Percentiles rank a stretch among this genome's conserved stretches.
Evolutionary conservation across 2,797 vertebrate species (phyloP).

Genomic region (Uromys caudimaculatus): DNA sequence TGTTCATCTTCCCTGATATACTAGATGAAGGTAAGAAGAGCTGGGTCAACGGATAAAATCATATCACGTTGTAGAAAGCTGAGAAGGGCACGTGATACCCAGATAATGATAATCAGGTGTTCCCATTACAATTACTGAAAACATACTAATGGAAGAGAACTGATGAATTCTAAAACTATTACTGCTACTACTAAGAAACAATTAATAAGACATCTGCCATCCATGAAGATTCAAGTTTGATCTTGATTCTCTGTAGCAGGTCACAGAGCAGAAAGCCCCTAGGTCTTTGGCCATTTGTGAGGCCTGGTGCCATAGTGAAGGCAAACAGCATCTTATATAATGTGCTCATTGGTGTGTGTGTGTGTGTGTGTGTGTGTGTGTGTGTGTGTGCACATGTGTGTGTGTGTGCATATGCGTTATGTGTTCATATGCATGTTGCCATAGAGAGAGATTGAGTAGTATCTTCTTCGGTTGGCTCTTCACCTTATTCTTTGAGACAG

Average conservation of each 20-base stretch:
- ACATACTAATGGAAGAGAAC: not conserved
- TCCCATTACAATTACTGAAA: not conserved
- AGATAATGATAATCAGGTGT: not conserved
- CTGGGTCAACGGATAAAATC: too few relatives aligned
- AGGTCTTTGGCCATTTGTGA: not conserved
- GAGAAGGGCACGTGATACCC: accelerated
- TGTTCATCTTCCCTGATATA: not conserved
- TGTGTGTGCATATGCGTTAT: too few relatives aligned
- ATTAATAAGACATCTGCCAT: not conserved
- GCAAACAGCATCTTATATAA: not conserved
- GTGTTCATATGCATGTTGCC: too few relatives aligned
- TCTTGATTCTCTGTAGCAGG: not conserved
- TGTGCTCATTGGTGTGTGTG: not conserved
- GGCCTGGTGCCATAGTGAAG: not conserved
- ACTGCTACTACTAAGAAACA: not conserved
- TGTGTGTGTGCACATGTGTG: not conserved
- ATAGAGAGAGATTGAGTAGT: not conserved
- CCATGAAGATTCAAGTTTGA: not conserved
- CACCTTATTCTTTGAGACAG: not conserved
- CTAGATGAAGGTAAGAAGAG: not conserved
- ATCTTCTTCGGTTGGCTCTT: not conserved
- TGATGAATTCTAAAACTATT: not conserved
- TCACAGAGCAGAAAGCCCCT: not conserved
- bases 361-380: not conserved
- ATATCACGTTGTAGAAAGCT: not conserved